A percentile compares a stretch with the other conserved stretches of the same genome.
phyloP scores from a whole-genome alignment of 2,797 vertebrate genomes.

The Gouania willdenowi region DNA sequence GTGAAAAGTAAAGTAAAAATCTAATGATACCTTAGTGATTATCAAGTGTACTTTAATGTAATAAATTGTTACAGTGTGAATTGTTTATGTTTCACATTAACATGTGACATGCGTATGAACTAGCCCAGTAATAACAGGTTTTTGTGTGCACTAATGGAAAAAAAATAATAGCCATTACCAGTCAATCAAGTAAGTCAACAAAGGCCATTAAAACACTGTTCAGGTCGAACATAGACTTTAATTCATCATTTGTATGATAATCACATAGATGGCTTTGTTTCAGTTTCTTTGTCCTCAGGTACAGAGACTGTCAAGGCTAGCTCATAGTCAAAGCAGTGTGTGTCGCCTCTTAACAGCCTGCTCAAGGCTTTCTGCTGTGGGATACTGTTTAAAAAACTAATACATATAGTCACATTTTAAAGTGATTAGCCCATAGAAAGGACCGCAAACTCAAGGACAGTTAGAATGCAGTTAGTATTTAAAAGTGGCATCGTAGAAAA shows the following conservation, averaged over 20 bases:
- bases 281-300: slow-evolving; percentile 36
- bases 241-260: slow-evolving; percentile 50
- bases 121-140: no score
- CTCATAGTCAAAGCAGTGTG: slow-evolving; percentile 27
- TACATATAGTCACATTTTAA: slow-evolving; percentile 19
- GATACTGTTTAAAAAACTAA: slow-evolving; percentile 13
- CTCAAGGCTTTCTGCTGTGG: slow-evolving; percentile 26
- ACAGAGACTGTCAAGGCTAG: slow-evolving; percentile 20
- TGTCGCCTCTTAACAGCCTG: slow-evolving; percentile 9
- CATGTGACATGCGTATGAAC: no score
- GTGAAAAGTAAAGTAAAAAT: no score
- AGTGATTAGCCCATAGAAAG: slow-evolving; percentile 16
- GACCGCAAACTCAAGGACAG: neutral
- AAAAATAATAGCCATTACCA: no score
- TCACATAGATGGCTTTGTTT: slow-evolving; percentile 39
- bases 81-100: no score
- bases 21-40: no score
- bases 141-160: no score
- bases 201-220: slow-evolving; percentile 3
- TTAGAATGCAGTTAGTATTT: no score
- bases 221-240: slow-evolving; percentile 6
- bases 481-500: no score
- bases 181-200: neutral
- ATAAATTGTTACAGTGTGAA: no score
- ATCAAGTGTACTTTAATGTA: no score